phyloP scores from a whole-genome alignment of 2,113 vertebrate genomes.

The Accipiter virgatus region DNA sequence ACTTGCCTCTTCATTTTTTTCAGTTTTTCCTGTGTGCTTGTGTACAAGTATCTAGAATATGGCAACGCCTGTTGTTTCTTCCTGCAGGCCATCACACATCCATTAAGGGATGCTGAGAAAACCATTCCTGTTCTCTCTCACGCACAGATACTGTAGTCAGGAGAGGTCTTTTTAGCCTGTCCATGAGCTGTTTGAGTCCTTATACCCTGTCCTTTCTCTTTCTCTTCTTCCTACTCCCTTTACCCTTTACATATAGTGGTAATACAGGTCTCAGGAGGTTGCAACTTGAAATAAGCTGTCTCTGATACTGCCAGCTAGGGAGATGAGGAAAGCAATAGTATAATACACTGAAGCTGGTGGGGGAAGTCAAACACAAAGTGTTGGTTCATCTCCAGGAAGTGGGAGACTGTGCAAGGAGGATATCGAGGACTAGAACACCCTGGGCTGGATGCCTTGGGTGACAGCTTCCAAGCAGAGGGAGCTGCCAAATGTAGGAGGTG shows the following conservation, averaged over 20 bases:
- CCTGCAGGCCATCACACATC: background rate
- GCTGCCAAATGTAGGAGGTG: conserved; percentile 68
- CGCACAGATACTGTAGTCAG: background rate
- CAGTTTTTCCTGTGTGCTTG: background rate
- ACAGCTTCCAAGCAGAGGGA: conserved; percentile 61
- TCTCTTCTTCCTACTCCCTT: background rate
- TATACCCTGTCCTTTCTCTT: background rate
- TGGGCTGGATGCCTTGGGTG: conserved; percentile 65
- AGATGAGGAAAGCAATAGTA: background rate
- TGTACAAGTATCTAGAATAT: background rate
- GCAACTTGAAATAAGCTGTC: background rate
- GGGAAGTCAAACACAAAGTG: conserved; percentile 56
- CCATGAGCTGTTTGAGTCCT: background rate
- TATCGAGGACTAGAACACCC: conserved; percentile 65
- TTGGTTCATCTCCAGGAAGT: conserved; percentile 65
- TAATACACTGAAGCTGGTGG: conserved; percentile 11
- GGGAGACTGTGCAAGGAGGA: conserved; percentile 63
- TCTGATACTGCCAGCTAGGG: background rate
- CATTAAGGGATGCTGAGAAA: background rate
- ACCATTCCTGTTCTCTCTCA: background rate
- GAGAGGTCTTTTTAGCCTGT: background rate
- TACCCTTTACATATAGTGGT: background rate
- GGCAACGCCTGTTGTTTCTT: background rate
- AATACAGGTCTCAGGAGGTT: background rate
- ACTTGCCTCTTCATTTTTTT: background rate